These are phyloP conservation scores for Aphodius sticticus DNA, from an alignment of 2,888 invertebrate species.

Conservation along the genomic window DNA sequence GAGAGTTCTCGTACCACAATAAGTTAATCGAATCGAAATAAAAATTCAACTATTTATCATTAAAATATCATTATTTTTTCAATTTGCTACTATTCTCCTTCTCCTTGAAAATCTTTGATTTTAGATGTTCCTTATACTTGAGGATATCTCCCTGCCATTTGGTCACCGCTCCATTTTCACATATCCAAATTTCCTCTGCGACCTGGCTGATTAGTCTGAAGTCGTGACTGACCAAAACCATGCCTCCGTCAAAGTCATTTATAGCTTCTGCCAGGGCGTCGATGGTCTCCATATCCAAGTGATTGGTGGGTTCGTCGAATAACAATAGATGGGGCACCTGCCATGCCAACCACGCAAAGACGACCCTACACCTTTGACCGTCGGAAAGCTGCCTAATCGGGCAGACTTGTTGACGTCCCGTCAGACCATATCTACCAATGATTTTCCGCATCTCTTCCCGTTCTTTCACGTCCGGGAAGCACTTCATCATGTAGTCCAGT, in stretches of 20 bases:
- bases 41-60: constrained; percentile 24
- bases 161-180: constrained; percentile 93
- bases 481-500: constrained; percentile 97
- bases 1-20: constrained; percentile 16
- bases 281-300: constrained; percentile 97
- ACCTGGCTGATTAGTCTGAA: constrained; percentile 99
- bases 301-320: constrained; percentile 88
- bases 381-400: constrained; percentile 95
- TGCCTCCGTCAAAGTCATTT: constrained; percentile 97
- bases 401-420: constrained; percentile 95
- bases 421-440: constrained; percentile 93
- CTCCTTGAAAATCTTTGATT: constrained; percentile 84
- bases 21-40: constrained; percentile 10
- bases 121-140: constrained; percentile 94
- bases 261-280: constrained; percentile 98
- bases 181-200: constrained; percentile 99
- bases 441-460: constrained; percentile 99
- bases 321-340: constrained; percentile 94
- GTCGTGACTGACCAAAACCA: constrained; percentile 99
- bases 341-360: constrained; percentile 98
- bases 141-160: constrained; percentile 98
- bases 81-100: constrained; percentile 26
- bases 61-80: constrained; percentile 18
- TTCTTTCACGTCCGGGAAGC: constrained; percentile 96
- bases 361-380: constrained; percentile 97